A percentile compares a stretch with the other conserved stretches of the same genome.
Evolutionary conservation across 2,113 vertebrate genomes (phyloP).

Genomic region (Deroptyus accipitrinus): DNA sequence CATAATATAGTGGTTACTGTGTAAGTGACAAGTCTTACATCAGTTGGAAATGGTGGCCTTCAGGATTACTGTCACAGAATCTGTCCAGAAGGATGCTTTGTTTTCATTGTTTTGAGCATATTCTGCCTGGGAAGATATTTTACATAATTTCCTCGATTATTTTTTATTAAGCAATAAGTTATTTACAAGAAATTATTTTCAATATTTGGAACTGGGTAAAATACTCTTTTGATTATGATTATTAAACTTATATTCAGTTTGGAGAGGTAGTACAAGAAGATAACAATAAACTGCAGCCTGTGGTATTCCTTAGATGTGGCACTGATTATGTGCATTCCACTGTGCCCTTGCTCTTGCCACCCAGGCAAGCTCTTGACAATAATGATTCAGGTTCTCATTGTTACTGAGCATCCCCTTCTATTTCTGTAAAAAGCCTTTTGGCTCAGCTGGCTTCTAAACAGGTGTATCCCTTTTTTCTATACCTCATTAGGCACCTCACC

Average conservation of each 20-base stretch:
- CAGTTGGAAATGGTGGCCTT: neutral
- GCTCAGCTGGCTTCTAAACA: slow-evolving; percentile 44
- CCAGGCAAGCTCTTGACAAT: slow-evolving; percentile 26
- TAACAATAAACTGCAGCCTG: neutral
- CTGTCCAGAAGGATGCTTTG: neutral
- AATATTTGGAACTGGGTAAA: neutral
- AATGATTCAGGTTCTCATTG: slow-evolving; percentile 35
- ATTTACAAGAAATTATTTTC: neutral
- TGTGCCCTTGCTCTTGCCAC: neutral
- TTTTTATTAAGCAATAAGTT: neutral
- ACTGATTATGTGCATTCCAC: neutral
- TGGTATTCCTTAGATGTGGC: neutral
- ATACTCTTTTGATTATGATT: neutral
- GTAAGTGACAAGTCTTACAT: neutral
- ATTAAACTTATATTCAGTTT: neutral
- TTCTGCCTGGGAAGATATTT: neutral
- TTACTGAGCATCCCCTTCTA: slow-evolving; percentile 34
- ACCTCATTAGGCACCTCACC: slow-evolving; percentile 44
- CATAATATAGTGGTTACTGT: neutral
- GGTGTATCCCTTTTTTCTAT: slow-evolving; percentile 25
- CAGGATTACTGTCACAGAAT: neutral
- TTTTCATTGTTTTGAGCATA: neutral
- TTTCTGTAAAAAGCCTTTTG: slow-evolving; percentile 43
- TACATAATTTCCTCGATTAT: neutral
- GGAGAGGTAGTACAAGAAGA: neutral